Percentiles rank a stretch among this genome's conserved stretches.
Evolutionary conservation across 2,797 vertebrate species (phyloP).

Genomic region (Cheirogaleus major): DNA sequence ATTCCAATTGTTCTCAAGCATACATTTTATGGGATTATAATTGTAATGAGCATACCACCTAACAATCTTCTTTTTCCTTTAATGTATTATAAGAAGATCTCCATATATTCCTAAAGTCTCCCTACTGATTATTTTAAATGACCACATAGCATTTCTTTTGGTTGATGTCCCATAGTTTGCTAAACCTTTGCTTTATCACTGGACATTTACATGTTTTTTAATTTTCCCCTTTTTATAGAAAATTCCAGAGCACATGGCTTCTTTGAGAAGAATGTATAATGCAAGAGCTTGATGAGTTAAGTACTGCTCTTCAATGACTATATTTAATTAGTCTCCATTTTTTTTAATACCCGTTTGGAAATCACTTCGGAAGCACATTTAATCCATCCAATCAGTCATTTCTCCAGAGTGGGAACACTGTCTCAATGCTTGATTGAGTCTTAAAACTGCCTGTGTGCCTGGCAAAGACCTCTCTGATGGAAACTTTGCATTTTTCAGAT

Average conservation of each 20-base stretch:
- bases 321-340: slow-evolving; percentile 66
- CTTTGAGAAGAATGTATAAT: slow-evolving; percentile 64
- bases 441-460: slow-evolving; percentile 72
- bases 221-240: slow-evolving; percentile 32
- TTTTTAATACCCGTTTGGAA: slow-evolving; percentile 64
- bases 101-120: slow-evolving; percentile 30
- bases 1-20: slow-evolving; percentile 42
- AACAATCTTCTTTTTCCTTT: slow-evolving; percentile 38
- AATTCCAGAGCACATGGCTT: slow-evolving; percentile 52
- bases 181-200: slow-evolving; percentile 45
- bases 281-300: slow-evolving; percentile 56
- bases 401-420: slow-evolving; percentile 58
- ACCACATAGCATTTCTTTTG: neutral
- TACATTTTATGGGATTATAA: slow-evolving; percentile 50
- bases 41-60: neutral
- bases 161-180: slow-evolving; percentile 2
- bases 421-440: slow-evolving; percentile 69
- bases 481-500: slow-evolving; percentile 71
- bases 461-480: slow-evolving; percentile 57
- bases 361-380: slow-evolving; percentile 72
- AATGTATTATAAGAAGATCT: slow-evolving; percentile 33
- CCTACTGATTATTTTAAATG: slow-evolving; percentile 49
- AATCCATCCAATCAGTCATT: slow-evolving; percentile 73
- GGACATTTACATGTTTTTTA: neutral
- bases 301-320: slow-evolving; percentile 49